phyloP scores from a whole-genome alignment of 2,888 invertebrate species.

The Cactoblastis cactorum region DNA sequence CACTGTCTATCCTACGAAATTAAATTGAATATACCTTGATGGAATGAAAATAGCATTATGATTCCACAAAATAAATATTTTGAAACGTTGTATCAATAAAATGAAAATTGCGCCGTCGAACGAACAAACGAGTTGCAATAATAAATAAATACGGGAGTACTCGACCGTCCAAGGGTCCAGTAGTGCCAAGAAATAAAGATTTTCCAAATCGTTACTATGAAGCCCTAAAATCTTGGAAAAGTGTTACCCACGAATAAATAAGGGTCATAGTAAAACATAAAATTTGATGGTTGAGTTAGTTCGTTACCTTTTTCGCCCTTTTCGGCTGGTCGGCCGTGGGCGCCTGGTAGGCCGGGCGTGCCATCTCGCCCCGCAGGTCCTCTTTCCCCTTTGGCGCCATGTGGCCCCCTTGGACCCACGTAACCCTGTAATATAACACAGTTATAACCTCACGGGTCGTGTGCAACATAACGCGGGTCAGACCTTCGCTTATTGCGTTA shows the following conservation, averaged over 20 bases:
- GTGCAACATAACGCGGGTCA: slow-evolving; percentile 65
- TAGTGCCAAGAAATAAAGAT: slow-evolving; percentile 62
- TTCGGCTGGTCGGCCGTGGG: slow-evolving; percentile 81
- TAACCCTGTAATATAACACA: slow-evolving; percentile 72
- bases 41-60: background rate
- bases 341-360: slow-evolving; percentile 79
- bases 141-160: slow-evolving; percentile 56
- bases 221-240: slow-evolving; percentile 69
- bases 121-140: slow-evolving; percentile 58
- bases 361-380: slow-evolving; percentile 85
- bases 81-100: slow-evolving; percentile 28
- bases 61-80: slow-evolving; percentile 4
- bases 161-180: slow-evolving; percentile 49
- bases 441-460: slow-evolving; percentile 59
- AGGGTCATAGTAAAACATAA: slow-evolving; percentile 72
- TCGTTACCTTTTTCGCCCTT: slow-evolving; percentile 86
- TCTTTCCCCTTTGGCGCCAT: slow-evolving; percentile 83
- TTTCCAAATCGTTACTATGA: slow-evolving; percentile 70
- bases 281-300: slow-evolving; percentile 75
- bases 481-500: slow-evolving; percentile 64
- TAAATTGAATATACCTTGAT: background rate
- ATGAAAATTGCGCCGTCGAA: slow-evolving; percentile 46
- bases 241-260: slow-evolving; percentile 67
- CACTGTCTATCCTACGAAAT: background rate
- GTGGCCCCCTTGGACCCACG: slow-evolving; percentile 76